Conservation (phyloP, 2,888 invertebrate species). For the Nephrotoma flavescens region DNA sequence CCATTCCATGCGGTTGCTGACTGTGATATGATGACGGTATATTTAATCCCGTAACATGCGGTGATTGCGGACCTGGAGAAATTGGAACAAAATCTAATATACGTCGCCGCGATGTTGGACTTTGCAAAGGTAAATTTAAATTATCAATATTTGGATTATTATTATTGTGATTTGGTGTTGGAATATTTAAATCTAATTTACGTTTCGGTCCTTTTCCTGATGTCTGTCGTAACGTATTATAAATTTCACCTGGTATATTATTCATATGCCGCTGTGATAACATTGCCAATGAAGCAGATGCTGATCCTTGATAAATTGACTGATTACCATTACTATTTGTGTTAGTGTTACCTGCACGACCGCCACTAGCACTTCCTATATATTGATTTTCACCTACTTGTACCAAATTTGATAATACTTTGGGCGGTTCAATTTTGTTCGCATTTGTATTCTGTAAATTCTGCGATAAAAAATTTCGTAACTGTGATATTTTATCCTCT, state of each 20-base stretch:
- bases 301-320: slow-evolving; percentile 19
- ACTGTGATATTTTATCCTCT: slow-evolving; percentile 51
- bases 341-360: slow-evolving; percentile 13
- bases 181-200: slow-evolving; percentile 25
- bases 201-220: slow-evolving; percentile 20
- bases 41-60: slow-evolving; percentile 23
- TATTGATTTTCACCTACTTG: slow-evolving; percentile 7
- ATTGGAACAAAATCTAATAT: slow-evolving; percentile 79
- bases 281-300: slow-evolving; percentile 32
- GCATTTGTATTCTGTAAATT: slow-evolving; percentile 12
- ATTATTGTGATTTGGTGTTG: slow-evolving; percentile 7
- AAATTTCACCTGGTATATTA: slow-evolving; percentile 3
- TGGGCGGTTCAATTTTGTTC: background rate
- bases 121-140: slow-evolving; percentile 36
- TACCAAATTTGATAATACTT: background rate
- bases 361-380: slow-evolving; percentile 13
- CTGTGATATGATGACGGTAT: slow-evolving; percentile 30
- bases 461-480: slow-evolving; percentile 37
- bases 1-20: slow-evolving; percentile 31
- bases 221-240: slow-evolving; percentile 16
- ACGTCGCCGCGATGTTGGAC: slow-evolving; percentile 61
- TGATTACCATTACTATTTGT: slow-evolving; percentile 14
- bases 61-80: slow-evolving; percentile 60
- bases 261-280: slow-evolving; percentile 23
- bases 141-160: background rate